Conservation (phyloP, 2,113 vertebrate genomes). For the Willisornis vidua region DNA sequence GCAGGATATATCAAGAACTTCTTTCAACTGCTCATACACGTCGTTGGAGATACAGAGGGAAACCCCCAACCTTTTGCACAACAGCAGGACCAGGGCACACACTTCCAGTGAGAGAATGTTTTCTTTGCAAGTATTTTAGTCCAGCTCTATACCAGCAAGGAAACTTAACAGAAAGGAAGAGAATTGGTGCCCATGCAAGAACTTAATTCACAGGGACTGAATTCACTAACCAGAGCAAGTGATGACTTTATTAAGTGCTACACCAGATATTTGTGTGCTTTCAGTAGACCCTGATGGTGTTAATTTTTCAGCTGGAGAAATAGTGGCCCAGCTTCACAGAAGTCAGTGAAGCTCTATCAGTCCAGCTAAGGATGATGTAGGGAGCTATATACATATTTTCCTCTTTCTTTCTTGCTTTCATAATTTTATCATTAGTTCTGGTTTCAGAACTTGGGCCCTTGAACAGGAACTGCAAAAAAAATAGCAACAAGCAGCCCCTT, state of each 20-base stretch:
- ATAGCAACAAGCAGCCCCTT: neutral
- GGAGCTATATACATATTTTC: neutral
- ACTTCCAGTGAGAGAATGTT: neutral
- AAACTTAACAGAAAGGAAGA: neutral
- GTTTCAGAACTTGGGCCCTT: neutral
- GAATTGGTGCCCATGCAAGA: neutral
- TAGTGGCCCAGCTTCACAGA: neutral
- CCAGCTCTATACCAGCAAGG: neutral
- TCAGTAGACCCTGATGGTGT: neutral
- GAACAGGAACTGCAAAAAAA: neutral
- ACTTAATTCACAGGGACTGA: neutral
- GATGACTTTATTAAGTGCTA: neutral
- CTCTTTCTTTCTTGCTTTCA: neutral
- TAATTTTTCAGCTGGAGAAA: neutral
- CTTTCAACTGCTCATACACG: neutral
- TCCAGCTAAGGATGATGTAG: neutral
- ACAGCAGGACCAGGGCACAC: fast-evolving
- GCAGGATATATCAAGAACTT: neutral
- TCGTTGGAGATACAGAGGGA: neutral
- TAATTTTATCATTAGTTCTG: neutral
- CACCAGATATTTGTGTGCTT: neutral
- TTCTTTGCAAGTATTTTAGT: neutral
- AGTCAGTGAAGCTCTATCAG: neutral
- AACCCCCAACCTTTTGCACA: neutral
- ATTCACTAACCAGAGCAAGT: neutral